phyloP scores from a whole-genome alignment of 2,113 vertebrate genomes.

The Prunella himalayana region DNA sequence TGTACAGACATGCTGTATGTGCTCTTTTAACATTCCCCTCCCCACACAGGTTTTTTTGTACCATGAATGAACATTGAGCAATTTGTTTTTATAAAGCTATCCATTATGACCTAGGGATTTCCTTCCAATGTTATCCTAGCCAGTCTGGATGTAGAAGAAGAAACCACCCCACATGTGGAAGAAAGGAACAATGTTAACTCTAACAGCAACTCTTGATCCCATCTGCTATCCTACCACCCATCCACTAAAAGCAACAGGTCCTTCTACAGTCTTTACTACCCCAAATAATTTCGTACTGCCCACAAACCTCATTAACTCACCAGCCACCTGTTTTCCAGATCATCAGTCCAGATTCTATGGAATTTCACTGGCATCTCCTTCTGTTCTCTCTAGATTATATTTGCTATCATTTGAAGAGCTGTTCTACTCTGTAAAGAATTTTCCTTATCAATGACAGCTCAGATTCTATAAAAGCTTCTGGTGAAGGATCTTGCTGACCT shows the following conservation, averaged over 20 bases:
- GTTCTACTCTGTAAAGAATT: neutral
- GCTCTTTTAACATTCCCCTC: neutral
- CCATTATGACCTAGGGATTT: neutral
- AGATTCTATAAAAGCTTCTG: neutral
- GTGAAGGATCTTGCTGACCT: neutral
- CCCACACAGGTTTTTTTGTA: neutral
- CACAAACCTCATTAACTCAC: neutral
- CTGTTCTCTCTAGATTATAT: neutral
- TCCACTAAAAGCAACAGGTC: neutral
- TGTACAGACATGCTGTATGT: neutral
- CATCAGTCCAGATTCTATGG: neutral
- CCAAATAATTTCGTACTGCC: neutral
- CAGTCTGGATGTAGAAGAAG: neutral
- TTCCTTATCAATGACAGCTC: neutral
- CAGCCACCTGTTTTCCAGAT: neutral
- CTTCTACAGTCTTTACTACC: neutral
- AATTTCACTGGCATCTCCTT: neutral
- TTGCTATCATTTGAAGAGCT: neutral
- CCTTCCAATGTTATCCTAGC: neutral
- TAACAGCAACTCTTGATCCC: neutral
- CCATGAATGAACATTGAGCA: neutral
- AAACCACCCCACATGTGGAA: neutral
- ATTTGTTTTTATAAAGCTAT: neutral
- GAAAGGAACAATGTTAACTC: neutral
- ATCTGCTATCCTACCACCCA: neutral